These are phyloP conservation scores for Drosophila busckii DNA, from an alignment of 1,140 invertebrate genomes.

Conservation along the genomic window DNA sequence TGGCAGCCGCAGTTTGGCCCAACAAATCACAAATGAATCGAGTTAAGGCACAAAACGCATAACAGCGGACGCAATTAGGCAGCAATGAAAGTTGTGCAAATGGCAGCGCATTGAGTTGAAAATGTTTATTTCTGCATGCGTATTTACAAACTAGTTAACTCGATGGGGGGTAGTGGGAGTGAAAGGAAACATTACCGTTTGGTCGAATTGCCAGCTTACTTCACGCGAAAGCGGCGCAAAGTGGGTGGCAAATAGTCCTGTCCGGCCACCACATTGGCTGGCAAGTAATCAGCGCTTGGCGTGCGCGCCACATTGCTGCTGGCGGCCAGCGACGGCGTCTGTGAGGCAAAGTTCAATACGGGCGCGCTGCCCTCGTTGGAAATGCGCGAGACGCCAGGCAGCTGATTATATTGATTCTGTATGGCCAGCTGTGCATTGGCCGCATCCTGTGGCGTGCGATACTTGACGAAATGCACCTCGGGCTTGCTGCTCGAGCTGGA, in stretches of 20 bases:
- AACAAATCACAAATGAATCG: constrained; percentile 53
- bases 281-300: constrained; percentile 46
- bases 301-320: neutral
- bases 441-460: constrained; percentile 62
- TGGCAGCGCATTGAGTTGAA: constrained; percentile 18
- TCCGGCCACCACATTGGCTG: constrained; percentile 41
- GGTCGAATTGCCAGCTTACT: constrained; percentile 27
- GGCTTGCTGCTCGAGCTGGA: constrained; percentile 53
- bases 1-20: constrained; percentile 13
- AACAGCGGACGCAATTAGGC: constrained; percentile 37
- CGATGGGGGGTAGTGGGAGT: constrained; percentile 24
- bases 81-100: constrained; percentile 14
- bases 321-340: constrained; percentile 4
- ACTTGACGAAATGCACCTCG: constrained; percentile 67
- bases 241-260: constrained; percentile 64
- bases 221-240: constrained; percentile 60
- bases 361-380: constrained; percentile 66
- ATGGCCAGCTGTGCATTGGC: constrained; percentile 60
- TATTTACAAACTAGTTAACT: constrained; percentile 43
- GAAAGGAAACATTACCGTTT: constrained; percentile 60
- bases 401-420: constrained; percentile 62
- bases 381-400: constrained; percentile 54
- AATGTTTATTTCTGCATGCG: constrained; percentile 50
- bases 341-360: constrained; percentile 61
- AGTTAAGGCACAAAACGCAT: neutral